Conservation (phyloP, 2,888 invertebrate species). For the Drosophila meridiana region DNA sequence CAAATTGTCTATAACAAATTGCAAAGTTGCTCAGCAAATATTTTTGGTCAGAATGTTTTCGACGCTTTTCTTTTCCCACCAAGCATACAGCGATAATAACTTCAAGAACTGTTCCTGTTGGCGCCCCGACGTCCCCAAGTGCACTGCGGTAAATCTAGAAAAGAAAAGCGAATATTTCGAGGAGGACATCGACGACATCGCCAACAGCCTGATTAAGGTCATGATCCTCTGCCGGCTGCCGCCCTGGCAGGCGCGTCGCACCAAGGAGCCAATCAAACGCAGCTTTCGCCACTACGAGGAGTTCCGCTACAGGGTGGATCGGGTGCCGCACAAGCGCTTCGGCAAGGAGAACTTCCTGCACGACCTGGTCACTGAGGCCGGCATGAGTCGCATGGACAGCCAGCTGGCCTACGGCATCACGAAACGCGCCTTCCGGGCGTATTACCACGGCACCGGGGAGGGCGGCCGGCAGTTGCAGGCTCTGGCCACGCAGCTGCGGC, state of each 20-base stretch:
- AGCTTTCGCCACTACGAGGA: constrained; percentile 77
- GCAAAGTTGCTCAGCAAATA: neutral
- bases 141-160: constrained; percentile 6
- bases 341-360: constrained; percentile 75
- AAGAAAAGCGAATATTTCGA: constrained; percentile 6
- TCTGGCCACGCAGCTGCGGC: constrained; percentile 42
- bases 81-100: accelerated
- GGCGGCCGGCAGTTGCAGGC: constrained; percentile 51
- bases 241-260: constrained; percentile 61
- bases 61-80: neutral
- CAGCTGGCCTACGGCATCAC: constrained; percentile 78
- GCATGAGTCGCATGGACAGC: constrained; percentile 76
- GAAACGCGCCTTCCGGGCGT: constrained; percentile 81
- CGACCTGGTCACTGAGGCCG: constrained; percentile 69
- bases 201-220: constrained; percentile 59
- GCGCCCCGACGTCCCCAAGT: neutral
- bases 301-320: constrained; percentile 64
- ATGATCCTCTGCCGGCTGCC: constrained; percentile 77
- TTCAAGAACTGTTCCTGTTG: constrained; percentile 39
- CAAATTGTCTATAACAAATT: constrained; percentile 19
- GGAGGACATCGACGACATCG: constrained; percentile 59
- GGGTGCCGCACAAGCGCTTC: constrained; percentile 66
- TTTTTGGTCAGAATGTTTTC: constrained; percentile 9
- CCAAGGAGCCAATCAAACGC: constrained; percentile 51
- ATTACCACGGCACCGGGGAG: constrained; percentile 72